Conservation (phyloP, 2,797 vertebrate species). For the Syngnathus acus region DNA sequence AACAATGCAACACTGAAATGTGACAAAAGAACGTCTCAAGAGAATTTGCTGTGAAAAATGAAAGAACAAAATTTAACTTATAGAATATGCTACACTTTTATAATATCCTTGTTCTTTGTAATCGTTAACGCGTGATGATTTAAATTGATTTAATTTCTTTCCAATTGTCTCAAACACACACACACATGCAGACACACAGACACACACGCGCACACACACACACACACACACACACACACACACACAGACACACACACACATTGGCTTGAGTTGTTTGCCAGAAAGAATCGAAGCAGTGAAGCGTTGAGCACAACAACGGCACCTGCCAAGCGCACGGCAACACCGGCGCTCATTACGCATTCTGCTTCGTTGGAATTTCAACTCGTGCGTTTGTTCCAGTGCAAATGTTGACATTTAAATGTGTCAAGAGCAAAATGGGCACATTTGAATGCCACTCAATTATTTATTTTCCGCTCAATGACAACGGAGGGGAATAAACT, state of each 20-base stretch:
- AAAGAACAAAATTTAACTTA: neutral
- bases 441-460: conserved; percentile 50
- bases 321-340: conserved; percentile 44
- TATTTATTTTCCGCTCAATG: conserved; percentile 19
- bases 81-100: neutral
- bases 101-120: neutral
- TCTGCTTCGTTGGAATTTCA: conserved; percentile 59
- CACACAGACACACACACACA: conserved; percentile 7
- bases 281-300: conserved; percentile 48
- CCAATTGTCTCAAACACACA: neutral
- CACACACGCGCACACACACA: conserved; percentile 10
- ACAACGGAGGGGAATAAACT: conserved; percentile 21
- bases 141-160: no score
- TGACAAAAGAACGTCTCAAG: neutral
- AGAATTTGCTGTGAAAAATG: no score
- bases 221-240: neutral
- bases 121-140: no score
- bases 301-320: conserved; percentile 47
- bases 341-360: conserved; percentile 54
- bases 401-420: conserved; percentile 76
- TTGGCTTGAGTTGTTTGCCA: conserved; percentile 13
- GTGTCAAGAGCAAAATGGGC: conserved; percentile 58
- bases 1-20: conserved; percentile 7
- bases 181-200: neutral
- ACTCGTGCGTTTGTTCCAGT: conserved; percentile 63